phyloP scores from a whole-genome alignment of 2,888 invertebrate genomes.

The Synanthedon formicaeformis region DNA sequence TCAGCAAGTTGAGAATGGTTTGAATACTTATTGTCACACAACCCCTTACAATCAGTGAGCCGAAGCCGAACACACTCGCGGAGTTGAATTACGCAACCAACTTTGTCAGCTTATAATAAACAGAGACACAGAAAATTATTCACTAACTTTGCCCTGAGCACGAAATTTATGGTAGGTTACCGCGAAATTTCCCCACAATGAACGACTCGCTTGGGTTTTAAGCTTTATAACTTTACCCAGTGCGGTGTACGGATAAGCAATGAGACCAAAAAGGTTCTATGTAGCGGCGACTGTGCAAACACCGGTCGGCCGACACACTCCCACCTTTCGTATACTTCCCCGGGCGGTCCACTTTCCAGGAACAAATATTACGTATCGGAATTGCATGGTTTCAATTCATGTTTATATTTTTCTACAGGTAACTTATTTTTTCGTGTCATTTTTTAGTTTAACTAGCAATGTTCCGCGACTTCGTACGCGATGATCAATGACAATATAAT shows the following conservation, averaged over 20 bases:
- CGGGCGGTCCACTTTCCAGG: not conserved
- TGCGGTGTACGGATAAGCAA: constrained; percentile 36
- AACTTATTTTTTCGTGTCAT: too few relatives aligned
- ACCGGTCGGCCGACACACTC: not conserved
- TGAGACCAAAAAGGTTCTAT: constrained; percentile 10
- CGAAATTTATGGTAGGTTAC: constrained; percentile 65
- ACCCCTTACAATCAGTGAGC: constrained; percentile 23
- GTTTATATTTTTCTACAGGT: too few relatives aligned
- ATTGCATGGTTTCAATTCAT: too few relatives aligned
- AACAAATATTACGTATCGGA: too few relatives aligned
- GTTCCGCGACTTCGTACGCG: too few relatives aligned
- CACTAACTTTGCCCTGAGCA: constrained; percentile 58
- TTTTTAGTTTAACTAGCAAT: too few relatives aligned
- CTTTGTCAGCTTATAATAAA: constrained; percentile 62
- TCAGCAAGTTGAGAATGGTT: not conserved
- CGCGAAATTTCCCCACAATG: constrained; percentile 61
- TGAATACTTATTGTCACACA: not conserved
- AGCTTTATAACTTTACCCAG: constrained; percentile 43
- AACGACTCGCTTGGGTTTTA: constrained; percentile 59
- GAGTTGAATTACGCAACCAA: constrained; percentile 50
- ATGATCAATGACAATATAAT: too few relatives aligned
- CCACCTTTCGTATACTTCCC: not conserved
- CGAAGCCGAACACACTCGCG: constrained; percentile 31
- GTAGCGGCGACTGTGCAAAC: not conserved
- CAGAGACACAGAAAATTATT: constrained; percentile 68